phyloP scores from a whole-genome alignment of 92 coral and sea anemone genomes.

The Heteractis magnifica region DNA sequence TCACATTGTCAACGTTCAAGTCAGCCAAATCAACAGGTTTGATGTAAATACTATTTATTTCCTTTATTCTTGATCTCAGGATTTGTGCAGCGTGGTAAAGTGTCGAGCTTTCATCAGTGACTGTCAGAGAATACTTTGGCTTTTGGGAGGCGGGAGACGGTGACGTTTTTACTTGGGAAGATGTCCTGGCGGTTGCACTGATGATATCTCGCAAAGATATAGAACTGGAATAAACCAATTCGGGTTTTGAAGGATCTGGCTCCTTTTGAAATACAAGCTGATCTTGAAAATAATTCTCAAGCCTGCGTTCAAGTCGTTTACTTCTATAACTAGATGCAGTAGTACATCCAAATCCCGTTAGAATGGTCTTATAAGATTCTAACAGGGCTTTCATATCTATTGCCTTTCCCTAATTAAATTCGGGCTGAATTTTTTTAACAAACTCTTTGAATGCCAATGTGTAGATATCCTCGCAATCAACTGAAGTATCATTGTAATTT shows the following conservation, averaged over 20 bases:
- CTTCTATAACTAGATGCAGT: constrained; percentile 19
- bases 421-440: not conserved
- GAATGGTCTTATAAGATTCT: too few species aligned
- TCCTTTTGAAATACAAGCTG: constrained; percentile 54
- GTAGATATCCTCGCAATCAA: constrained; percentile 26
- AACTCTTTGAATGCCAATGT: constrained; percentile 29
- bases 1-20: constrained; percentile 35
- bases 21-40: constrained; percentile 48
- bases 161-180: not conserved
- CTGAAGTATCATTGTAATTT: constrained; percentile 4
- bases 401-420: too few species aligned
- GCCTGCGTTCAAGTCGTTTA: constrained; percentile 49
- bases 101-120: constrained; percentile 8
- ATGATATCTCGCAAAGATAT: constrained; percentile 52
- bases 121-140: not conserved
- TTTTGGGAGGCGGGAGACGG: not conserved
- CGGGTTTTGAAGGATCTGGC: constrained; percentile 64
- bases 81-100: constrained; percentile 55
- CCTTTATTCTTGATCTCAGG: constrained; percentile 43
- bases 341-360: too few species aligned
- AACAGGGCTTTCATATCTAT: too few species aligned
- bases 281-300: constrained; percentile 40
- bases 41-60: constrained; percentile 33
- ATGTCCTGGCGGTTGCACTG: constrained; percentile 33
- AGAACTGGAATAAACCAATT: constrained; percentile 54